These are phyloP conservation scores for Cydia pomonella DNA, from an alignment of 1,140 invertebrate genomes.

Conservation along the genomic window DNA sequence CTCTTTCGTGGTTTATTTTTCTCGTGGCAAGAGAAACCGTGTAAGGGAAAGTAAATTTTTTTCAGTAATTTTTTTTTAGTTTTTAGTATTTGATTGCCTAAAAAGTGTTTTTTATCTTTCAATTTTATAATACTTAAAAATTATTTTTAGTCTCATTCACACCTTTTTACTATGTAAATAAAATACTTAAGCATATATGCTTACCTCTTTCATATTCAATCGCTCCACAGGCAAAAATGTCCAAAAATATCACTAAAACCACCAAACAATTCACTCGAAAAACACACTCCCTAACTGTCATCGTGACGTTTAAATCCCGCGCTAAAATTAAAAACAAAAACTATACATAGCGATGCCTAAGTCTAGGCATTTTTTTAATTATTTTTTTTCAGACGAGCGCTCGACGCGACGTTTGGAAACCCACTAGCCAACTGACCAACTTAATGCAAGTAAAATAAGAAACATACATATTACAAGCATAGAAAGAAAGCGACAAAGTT, in stretches of 20 bases:
- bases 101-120: no score
- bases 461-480: slow-evolving; percentile 70
- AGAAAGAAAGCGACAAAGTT: slow-evolving; percentile 56
- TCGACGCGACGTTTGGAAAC: slow-evolving; percentile 55
- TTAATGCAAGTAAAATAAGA: slow-evolving; percentile 76
- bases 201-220: slow-evolving; percentile 67
- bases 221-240: slow-evolving; percentile 57
- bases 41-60: no score
- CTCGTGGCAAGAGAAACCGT: no score
- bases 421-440: slow-evolving; percentile 79
- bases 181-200: not conserved
- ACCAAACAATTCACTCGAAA: slow-evolving; percentile 44
- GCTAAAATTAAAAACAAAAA: slow-evolving; percentile 42
- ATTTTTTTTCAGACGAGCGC: slow-evolving; percentile 52
- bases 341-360: slow-evolving; percentile 46
- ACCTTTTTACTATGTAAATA: no score
- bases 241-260: slow-evolving; percentile 62
- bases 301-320: slow-evolving; percentile 64
- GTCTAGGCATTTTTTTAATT: slow-evolving; percentile 58
- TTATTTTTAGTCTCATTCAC: no score
- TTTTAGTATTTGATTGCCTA: no score
- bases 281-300: slow-evolving; percentile 70
- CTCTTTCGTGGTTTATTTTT: no score
- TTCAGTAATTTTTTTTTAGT: no score
- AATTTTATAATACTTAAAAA: no score